Percentiles rank a stretch among this genome's conserved stretches.
Conservation (phyloP, 2,113 vertebrate species). For the Chrysochloris asiatica region DNA sequence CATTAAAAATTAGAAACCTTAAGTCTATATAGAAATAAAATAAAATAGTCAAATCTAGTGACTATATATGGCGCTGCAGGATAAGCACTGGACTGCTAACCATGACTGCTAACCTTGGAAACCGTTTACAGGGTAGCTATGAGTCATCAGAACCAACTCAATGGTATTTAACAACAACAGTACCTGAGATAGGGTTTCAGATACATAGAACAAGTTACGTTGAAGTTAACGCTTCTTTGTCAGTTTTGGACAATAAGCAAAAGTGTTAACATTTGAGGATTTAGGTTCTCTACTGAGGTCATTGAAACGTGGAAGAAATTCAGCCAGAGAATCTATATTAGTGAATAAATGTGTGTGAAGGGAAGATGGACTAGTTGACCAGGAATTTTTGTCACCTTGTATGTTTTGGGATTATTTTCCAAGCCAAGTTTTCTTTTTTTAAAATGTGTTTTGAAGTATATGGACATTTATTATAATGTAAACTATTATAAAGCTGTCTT, state of each 20-base stretch:
- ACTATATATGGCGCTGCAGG: too few relatives aligned
- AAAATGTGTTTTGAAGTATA: constrained; percentile 58
- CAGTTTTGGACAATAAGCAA: constrained; percentile 34
- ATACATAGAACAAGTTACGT: constrained; percentile 39
- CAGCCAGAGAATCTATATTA: constrained; percentile 33
- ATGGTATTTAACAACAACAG: too few relatives aligned
- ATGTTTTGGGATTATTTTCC: constrained; percentile 44
- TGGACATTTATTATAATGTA: constrained; percentile 63
- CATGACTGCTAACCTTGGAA: too few relatives aligned
- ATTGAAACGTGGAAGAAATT: constrained; percentile 55
- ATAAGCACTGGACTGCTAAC: too few relatives aligned
- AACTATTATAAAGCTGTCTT: constrained; percentile 67
- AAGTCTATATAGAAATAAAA: constrained; percentile 48
- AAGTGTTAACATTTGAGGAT: constrained; percentile 34
- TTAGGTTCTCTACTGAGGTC: constrained; percentile 50
- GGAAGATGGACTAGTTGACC: constrained; percentile 34
- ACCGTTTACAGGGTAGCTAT: too few relatives aligned
- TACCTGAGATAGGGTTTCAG: background rate
- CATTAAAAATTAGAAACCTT: constrained; percentile 2
- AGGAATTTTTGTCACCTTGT: constrained; percentile 52
- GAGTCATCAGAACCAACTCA: too few relatives aligned
- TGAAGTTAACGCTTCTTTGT: constrained; percentile 55
- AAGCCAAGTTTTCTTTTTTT: background rate
- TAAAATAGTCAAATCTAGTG: constrained; percentile 40
- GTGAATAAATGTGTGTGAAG: background rate